Evolutionary conservation across 2,888 invertebrate genomes (phyloP).

Genomic region (Drosophila testacea): DNA sequence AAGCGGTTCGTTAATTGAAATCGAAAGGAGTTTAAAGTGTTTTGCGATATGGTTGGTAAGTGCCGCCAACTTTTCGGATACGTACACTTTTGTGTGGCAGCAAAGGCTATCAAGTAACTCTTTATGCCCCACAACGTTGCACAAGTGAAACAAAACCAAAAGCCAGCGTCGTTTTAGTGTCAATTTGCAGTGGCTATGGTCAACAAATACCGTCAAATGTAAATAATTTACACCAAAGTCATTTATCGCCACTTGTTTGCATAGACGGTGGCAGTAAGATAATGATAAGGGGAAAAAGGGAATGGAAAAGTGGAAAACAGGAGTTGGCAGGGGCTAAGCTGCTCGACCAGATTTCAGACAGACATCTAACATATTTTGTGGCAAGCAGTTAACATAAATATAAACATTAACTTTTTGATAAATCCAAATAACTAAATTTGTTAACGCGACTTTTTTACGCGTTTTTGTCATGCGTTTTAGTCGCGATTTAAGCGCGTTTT

Average conservation of each 20-base stretch:
- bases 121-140: conserved; percentile 27
- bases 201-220: conserved; percentile 46
- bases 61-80: conserved; percentile 13
- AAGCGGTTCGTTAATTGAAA: conserved; percentile 55
- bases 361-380: conserved; percentile 16
- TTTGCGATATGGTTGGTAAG: conserved; percentile 33
- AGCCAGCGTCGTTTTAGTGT: conserved; percentile 40
- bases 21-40: conserved; percentile 59
- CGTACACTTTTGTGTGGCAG: conserved; percentile 18
- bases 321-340: not conserved
- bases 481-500: conserved; percentile 53
- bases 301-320: not conserved
- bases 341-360: conserved; percentile 24
- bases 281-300: not conserved
- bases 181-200: conserved; percentile 35
- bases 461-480: conserved; percentile 51
- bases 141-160: conserved; percentile 14
- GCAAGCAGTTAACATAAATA: conserved; percentile 8
- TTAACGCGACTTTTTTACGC: conserved; percentile 29
- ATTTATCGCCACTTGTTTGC: conserved; percentile 31
- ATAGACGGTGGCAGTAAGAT: not conserved
- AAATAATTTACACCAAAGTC: conserved; percentile 49
- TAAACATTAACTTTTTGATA: conserved; percentile 31
- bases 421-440: conserved; percentile 18
- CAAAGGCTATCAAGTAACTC: conserved; percentile 19